Evolutionary conservation across 2,113 vertebrate species (phyloP).

Genomic region (Microtus oregoni): DNA sequence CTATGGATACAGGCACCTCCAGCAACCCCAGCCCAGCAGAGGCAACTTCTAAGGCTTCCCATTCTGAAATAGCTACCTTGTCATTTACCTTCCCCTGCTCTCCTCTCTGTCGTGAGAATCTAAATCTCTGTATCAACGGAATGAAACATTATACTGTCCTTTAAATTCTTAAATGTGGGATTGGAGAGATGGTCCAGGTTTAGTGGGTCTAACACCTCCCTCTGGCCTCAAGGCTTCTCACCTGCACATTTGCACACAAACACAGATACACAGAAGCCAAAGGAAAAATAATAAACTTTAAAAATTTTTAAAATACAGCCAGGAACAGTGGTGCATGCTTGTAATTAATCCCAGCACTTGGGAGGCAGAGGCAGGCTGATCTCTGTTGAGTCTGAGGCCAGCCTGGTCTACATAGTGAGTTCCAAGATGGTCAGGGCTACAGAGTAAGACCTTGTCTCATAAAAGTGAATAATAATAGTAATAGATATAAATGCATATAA

Average conservation of each 20-base stretch:
- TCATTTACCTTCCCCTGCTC: neutral
- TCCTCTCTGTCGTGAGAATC: neutral
- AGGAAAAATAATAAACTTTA: neutral
- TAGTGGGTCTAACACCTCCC: neutral
- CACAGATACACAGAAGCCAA: neutral
- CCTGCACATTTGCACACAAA: neutral
- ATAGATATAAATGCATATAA: neutral
- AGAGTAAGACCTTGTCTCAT: neutral
- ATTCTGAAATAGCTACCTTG: neutral
- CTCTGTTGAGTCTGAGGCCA: neutral
- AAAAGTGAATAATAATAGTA: neutral
- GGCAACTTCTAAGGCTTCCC: neutral
- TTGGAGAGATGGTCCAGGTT: neutral
- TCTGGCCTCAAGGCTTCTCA: neutral
- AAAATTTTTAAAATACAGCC: neutral
- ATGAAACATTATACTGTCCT: neutral
- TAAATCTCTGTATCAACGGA: neutral
- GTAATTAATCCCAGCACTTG: neutral
- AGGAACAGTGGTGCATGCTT: neutral
- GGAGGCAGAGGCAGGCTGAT: neutral
- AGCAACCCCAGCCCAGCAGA: neutral
- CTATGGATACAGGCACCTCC: neutral
- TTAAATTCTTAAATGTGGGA: constrained; percentile 39
- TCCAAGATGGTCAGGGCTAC: neutral
- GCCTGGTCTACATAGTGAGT: neutral